Percentiles rank a stretch among this genome's conserved stretches.
Conservation (phyloP, 2,888 invertebrate genomes). For the Empis livida region DNA sequence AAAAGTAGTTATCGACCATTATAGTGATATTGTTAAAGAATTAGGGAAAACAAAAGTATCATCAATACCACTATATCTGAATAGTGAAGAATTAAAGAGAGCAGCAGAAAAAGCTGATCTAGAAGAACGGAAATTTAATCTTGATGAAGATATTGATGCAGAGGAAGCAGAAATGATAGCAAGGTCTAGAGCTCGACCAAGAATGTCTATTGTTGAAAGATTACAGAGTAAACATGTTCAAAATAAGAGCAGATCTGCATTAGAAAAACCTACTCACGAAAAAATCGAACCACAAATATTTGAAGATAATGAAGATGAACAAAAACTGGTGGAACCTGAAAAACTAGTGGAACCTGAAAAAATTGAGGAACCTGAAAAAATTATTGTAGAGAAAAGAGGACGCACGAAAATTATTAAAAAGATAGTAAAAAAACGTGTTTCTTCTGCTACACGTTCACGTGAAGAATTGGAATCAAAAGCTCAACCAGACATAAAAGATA, state of each 20-base stretch:
- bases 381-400: constrained; percentile 29
- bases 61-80: constrained; percentile 43
- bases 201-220: constrained; percentile 30
- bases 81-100: constrained; percentile 48
- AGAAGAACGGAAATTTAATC: constrained; percentile 12
- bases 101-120: constrained; percentile 41
- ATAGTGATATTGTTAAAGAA: constrained; percentile 64
- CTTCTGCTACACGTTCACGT: constrained; percentile 29
- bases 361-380: constrained; percentile 17
- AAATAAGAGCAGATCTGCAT: constrained; percentile 8
- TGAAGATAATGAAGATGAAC: constrained; percentile 15
- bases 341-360: neutral
- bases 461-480: constrained; percentile 25
- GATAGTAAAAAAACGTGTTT: constrained; percentile 26
- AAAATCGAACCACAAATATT: constrained; percentile 15
- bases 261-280: constrained; percentile 16
- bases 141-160: constrained; percentile 14
- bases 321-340: neutral
- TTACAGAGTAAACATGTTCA: constrained; percentile 27
- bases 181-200: constrained; percentile 26
- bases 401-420: constrained; percentile 30
- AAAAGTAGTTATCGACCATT: constrained; percentile 61
- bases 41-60: constrained; percentile 42
- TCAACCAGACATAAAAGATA: constrained; percentile 6
- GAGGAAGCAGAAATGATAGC: constrained; percentile 21